Evolutionary conservation across 2,888 invertebrate genomes (phyloP), one percentile per base, ranked within the genome.

Genomic region (Nebria brevicollis): DNA sequence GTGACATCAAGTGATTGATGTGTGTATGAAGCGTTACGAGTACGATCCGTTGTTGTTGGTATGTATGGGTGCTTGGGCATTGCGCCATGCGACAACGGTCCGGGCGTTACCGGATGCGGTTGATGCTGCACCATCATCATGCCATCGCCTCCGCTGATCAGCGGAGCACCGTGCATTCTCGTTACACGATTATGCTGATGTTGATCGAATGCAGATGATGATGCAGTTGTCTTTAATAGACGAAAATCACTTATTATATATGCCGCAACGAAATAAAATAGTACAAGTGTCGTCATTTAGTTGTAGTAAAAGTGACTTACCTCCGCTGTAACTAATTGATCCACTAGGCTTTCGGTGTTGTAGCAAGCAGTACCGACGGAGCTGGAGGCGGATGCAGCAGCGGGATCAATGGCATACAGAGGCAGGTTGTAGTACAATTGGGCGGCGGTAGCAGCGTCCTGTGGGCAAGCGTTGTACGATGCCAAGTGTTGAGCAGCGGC

Each of bases 401-500:
- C 54, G 25, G 72, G 64, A n/a, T 66, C 65, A 72, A 72, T 65
- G 77, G 73, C 66, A 66, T 72, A 64, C 75, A 76, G 77, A 1
- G 54, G 54, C 13, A 54, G 54, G 54, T 54, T 54, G 54, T 54
- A 54, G 54, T 54, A 54, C 1, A 54, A 13, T 7, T 54, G 54
- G 54, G 54, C 54, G 54, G 54, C 54, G 54, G 54, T 13, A 11
- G 54, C 54, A 54, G 54, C 54, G 54, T 54, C 54, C 54, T 78
- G 81, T 82, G 73, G 26, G 64, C 65, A n/a, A 73, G 66, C 25
- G 81, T 75, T 75, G 82, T 77, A 90, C 89, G 82, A 88, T 87
- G 85, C 87, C 87, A 85, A 87, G 88, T 83, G 82, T 86, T 73
- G 76, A 42, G 65, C 68, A 85, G 86, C 74, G 88, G 86, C 74